Base-by-base conservation (phyloP, 2,888 invertebrate species). In the Tiliacea citrago region DNA sequence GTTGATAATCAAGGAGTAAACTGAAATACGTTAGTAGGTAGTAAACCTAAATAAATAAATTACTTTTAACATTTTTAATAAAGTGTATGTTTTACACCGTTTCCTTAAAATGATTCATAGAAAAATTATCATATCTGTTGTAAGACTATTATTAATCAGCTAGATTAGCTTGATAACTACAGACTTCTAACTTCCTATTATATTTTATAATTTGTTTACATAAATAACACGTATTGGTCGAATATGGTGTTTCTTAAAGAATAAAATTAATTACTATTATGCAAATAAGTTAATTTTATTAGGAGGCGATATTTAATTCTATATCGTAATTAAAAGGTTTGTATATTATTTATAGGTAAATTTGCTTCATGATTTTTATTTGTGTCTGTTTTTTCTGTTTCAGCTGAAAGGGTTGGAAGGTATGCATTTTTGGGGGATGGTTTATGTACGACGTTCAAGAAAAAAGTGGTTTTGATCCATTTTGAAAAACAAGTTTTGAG, bases 101-200 rank as follows among this genome's bases (percentile, higher is more conserved):
- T 77, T 79, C 77, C 81, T 82, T 74, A 35, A 60, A 57, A 29
- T 29, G 49, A 29, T 10, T 5, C 29, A 53, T 39, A 69, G 49
- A 77, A 60, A 72, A 75, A 82, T 78, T 80, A 79, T 68, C 55
- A 76, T 84, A 79, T 70, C 65, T 68, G 57, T 63, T 69, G 7
- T 70, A 55, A 73, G 75, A 70, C 35, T 76, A 68, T 73, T 55
- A 62, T 66, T 81, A 77, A 83, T 73, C 68, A 61, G 12, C 47
- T 79, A 66, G 69, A n/a, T n/a, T n/a, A n/a, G 58, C 69, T 45
- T 63, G 18, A 58, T 51, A 60, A 58, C 58, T 29, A 39, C 24
- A 63, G 8, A 45, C 45, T 77, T 84, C 69, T 62, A 39, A 75
- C 73, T 86, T 86, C 86, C 83, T 76, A 60, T 42, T 60, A 61